A percentile compares a stretch with the other conserved stretches of the same genome.
Conservation (phyloP, 2,113 vertebrate genomes). For the Mobula hypostoma region DNA sequence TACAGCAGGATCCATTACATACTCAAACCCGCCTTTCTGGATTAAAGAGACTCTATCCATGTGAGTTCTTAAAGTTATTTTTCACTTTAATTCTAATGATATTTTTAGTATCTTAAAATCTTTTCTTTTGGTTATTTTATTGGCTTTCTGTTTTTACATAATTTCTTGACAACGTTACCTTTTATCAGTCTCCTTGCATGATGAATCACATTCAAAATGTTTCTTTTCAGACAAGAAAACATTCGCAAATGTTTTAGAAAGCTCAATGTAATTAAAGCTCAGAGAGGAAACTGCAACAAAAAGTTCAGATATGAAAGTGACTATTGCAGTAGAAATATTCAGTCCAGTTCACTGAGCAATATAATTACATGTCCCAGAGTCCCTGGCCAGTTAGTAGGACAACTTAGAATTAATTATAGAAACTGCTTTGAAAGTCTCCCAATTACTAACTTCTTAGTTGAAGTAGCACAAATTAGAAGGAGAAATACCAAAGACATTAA, state of each 20-base stretch:
- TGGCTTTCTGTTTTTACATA: neutral
- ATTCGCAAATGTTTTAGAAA: neutral
- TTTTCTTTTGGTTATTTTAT: neutral
- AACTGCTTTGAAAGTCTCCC: neutral
- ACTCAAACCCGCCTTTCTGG: neutral
- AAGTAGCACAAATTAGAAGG: neutral
- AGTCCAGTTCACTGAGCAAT: neutral
- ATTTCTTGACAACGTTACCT: neutral
- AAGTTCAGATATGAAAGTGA: neutral
- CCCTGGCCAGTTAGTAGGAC: neutral
- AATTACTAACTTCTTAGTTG: constrained; percentile 1
- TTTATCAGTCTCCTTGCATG: neutral
- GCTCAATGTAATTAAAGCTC: neutral
- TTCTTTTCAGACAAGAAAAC: neutral
- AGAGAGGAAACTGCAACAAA: neutral
- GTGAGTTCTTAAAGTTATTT: neutral
- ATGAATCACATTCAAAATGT: neutral
- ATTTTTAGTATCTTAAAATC: neutral
- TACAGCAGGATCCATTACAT: neutral
- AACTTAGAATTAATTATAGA: neutral
- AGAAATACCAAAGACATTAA: constrained; percentile 3
- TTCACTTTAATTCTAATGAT: neutral
- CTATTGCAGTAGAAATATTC: neutral
- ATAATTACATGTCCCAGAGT: neutral
- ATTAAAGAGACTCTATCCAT: neutral